Evolutionary conservation across 2,888 invertebrate genomes (phyloP).

Genomic region (Ceraclea dissimilis): DNA sequence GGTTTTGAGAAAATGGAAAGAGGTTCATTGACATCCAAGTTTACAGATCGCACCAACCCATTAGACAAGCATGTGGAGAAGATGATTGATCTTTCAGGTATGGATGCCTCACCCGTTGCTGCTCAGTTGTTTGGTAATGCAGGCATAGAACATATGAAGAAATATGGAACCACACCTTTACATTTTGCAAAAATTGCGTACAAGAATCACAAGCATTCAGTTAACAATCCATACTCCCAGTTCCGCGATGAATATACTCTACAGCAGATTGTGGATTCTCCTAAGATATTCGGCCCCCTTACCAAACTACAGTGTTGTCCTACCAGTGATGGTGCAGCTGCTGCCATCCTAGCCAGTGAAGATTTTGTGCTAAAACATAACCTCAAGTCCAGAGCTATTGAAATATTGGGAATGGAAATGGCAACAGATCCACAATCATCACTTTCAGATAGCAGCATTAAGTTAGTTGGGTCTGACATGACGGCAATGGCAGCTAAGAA

Average conservation of each 20-base stretch:
- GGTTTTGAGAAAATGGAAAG: conserved; percentile 99
- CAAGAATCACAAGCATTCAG: conserved; percentile 96
- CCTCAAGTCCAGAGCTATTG: conserved; percentile 76
- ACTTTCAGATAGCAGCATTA: conserved; percentile 73
- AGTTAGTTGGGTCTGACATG: conserved; percentile 90
- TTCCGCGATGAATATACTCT: conserved; percentile 86
- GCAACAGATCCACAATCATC: conserved; percentile 83
- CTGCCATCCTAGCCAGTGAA: conserved; percentile 86
- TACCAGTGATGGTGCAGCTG: conserved; percentile 96
- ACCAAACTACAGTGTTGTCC: conserved; percentile 98
- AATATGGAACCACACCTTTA: conserved; percentile 85
- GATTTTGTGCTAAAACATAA: conserved; percentile 79
- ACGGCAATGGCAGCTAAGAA: conserved; percentile 72
- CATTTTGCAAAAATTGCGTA: conserved; percentile 97
- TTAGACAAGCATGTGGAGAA: conserved; percentile 80
- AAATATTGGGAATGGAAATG: conserved; percentile 97
- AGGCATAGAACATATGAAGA: conserved; percentile 90
- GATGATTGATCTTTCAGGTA: conserved; percentile 76
- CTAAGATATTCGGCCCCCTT: conserved; percentile 82
- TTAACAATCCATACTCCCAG: conserved; percentile 95
- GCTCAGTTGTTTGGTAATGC: conserved; percentile 97
- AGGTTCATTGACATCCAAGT: conserved; percentile 75
- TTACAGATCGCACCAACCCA: conserved; percentile 78
- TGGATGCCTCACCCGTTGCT: conserved; percentile 78
- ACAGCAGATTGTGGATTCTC: conserved; percentile 83